phyloP scores from a whole-genome alignment of 2,888 invertebrate species.

The Microdon myrmicae region DNA sequence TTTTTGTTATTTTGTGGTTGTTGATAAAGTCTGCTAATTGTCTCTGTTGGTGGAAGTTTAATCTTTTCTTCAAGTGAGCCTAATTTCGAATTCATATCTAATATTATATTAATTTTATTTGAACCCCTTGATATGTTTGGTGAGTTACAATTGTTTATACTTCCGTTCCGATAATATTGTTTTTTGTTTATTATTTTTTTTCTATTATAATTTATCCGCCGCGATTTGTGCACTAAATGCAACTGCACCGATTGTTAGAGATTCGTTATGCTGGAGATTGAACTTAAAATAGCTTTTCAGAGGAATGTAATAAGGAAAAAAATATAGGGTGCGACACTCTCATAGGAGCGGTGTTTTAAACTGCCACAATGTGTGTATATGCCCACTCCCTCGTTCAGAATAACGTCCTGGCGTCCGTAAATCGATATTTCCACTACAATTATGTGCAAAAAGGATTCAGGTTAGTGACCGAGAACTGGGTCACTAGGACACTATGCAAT shows the following conservation, averaged over 20 bases:
- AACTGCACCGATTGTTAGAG: slow-evolving; percentile 42
- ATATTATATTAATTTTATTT: slow-evolving; percentile 16
- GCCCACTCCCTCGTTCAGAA: slow-evolving; percentile 33
- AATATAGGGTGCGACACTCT: slow-evolving; percentile 43
- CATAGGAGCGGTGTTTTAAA: slow-evolving; percentile 35
- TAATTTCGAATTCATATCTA: slow-evolving; percentile 64
- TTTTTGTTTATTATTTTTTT: too few species aligned
- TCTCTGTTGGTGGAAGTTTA: slow-evolving; percentile 66
- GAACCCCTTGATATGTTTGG: slow-evolving; percentile 42
- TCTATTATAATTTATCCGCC: slow-evolving; percentile 32
- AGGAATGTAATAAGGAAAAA: slow-evolving; percentile 29
- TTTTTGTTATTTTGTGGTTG: slow-evolving; percentile 84
- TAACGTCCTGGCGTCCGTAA: slow-evolving; percentile 33
- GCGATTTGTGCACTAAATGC: slow-evolving; percentile 39
- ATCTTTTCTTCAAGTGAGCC: slow-evolving; percentile 67
- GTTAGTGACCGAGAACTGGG: slow-evolving; percentile 66
- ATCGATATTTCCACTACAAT: slow-evolving; percentile 49
- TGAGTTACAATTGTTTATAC: slow-evolving; percentile 7
- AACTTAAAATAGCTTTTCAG: slow-evolving; percentile 47
- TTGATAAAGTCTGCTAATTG: slow-evolving; percentile 69
- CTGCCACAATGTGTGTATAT: slow-evolving; percentile 28
- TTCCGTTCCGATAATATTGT: slow-evolving; percentile 21
- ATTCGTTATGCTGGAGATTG: slow-evolving; percentile 41
- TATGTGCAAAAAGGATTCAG: slow-evolving; percentile 55
- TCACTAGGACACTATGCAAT: slow-evolving; percentile 65